These are phyloP conservation scores for Limenitis camilla DNA, from an alignment of 2,888 invertebrate genomes.

Conservation along the genomic window DNA sequence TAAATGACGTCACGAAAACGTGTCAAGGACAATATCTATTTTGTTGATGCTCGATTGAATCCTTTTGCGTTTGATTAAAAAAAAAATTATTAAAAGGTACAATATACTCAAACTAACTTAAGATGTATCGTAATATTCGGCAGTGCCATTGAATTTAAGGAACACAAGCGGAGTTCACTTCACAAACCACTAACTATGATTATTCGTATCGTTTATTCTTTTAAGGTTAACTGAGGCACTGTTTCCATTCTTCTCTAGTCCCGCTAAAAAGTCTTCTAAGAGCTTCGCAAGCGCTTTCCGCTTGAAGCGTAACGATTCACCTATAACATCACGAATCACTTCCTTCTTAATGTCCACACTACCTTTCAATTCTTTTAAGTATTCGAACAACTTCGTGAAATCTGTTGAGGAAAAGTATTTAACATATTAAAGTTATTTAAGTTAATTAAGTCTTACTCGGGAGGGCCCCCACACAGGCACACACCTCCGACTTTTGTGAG, in stretches of 20 bases:
- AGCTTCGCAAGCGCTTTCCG: slow-evolving; percentile 80
- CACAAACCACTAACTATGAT: slow-evolving; percentile 55
- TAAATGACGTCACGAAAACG: no score
- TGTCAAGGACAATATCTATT: no score
- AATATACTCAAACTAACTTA: no score
- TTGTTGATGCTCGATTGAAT: no score
- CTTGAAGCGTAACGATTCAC: slow-evolving; percentile 86
- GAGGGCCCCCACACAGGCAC: no score
- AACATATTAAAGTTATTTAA: no score
- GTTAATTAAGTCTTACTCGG: no score
- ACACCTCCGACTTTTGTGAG: no score
- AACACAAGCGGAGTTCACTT: slow-evolving; percentile 23
- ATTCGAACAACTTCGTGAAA: slow-evolving; percentile 80
- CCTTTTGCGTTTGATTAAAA: no score
- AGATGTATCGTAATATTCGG: no score
- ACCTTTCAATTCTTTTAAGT: slow-evolving; percentile 81
- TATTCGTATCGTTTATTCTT: slow-evolving; percentile 49
- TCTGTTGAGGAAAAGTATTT: slow-evolving; percentile 66
- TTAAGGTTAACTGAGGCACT: slow-evolving; percentile 59
- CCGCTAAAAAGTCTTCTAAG: slow-evolving; percentile 78
- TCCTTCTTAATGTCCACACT: slow-evolving; percentile 79
- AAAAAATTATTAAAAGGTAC: no score
- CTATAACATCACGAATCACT: slow-evolving; percentile 81
- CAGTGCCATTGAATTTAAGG: slow-evolving; percentile 10
- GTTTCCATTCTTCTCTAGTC: slow-evolving; percentile 67